Evolutionary conservation across 2,888 invertebrate genomes (phyloP).

Genomic region (Therioaphis trifolii): DNA sequence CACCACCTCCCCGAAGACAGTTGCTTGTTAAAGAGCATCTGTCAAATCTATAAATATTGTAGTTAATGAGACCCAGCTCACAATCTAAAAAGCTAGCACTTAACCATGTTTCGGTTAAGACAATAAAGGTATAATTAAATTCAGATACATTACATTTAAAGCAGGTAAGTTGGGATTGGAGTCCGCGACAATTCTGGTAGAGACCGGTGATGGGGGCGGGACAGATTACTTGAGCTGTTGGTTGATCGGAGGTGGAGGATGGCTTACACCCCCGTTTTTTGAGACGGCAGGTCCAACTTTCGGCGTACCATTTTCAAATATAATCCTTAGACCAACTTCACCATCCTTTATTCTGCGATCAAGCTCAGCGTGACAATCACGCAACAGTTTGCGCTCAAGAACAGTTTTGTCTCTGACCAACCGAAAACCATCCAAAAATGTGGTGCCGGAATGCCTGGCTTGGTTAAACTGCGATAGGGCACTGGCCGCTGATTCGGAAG

Average conservation of each 20-base stretch:
- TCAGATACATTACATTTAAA: slow-evolving; percentile 31
- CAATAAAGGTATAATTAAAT: neutral
- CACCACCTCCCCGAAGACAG: slow-evolving; percentile 12
- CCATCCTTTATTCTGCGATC: neutral
- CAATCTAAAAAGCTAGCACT: neutral
- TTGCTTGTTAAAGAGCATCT: neutral
- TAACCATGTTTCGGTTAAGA: slow-evolving; percentile 9
- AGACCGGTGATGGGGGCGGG: neutral
- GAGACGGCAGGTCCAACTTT: neutral
- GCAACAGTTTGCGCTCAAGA: neutral
- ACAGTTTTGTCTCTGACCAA: slow-evolving; percentile 28
- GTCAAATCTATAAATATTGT: slow-evolving; percentile 1
- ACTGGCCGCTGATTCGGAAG: neutral
- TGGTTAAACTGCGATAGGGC: neutral
- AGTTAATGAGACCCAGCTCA: neutral
- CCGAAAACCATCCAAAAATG: slow-evolving; percentile 24
- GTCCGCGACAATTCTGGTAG: slow-evolving; percentile 13
- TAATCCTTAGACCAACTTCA: neutral
- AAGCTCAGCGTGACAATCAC: neutral
- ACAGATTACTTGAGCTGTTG: neutral
- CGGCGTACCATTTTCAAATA: neutral
- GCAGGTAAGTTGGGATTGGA: neutral
- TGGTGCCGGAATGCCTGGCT: neutral
- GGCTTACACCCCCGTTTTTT: slow-evolving; percentile 23
- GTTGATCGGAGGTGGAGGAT: neutral